Evolutionary conservation across 2,888 invertebrate genomes (phyloP).

Genomic region (Hirtodrosophila confusa): DNA sequence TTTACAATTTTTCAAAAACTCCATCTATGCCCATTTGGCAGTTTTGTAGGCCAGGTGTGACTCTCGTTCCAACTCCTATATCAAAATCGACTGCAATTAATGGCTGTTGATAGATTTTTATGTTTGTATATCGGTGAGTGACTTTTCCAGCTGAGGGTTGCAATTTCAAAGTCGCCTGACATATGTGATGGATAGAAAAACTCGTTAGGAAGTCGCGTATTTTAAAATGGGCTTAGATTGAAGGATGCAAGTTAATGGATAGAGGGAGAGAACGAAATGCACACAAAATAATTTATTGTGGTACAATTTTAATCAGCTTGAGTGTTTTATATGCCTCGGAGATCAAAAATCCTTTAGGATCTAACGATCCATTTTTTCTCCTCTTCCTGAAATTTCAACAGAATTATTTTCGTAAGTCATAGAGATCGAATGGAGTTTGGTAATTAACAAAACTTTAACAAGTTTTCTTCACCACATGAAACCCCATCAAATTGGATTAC

Average conservation of each 20-base stretch:
- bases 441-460: constrained; percentile 16
- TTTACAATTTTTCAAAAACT: constrained; percentile 69
- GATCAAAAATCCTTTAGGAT: no score
- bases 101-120: constrained; percentile 77
- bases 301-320: no score
- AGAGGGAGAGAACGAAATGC: not conserved
- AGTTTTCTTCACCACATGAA: constrained; percentile 16
- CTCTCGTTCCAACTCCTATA: constrained; percentile 30
- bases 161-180: constrained; percentile 5
- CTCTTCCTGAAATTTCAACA: no score
- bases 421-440: no score
- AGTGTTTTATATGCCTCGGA: no score
- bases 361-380: no score
- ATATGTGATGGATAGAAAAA: constrained; percentile 24
- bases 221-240: not conserved
- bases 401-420: no score
- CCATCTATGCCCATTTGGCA: constrained; percentile 27
- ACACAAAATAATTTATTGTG: no score
- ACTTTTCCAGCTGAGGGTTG: constrained; percentile 54
- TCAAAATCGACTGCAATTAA: constrained; percentile 63
- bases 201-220: constrained; percentile 1
- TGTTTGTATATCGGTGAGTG: constrained; percentile 72
- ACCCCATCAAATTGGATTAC: constrained; percentile 29
- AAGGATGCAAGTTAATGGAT: not conserved
- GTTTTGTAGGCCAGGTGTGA: constrained; percentile 65